These are phyloP conservation scores for Drosophila antonietae DNA, from an alignment of 2,888 invertebrate species.

Conservation along the genomic window DNA sequence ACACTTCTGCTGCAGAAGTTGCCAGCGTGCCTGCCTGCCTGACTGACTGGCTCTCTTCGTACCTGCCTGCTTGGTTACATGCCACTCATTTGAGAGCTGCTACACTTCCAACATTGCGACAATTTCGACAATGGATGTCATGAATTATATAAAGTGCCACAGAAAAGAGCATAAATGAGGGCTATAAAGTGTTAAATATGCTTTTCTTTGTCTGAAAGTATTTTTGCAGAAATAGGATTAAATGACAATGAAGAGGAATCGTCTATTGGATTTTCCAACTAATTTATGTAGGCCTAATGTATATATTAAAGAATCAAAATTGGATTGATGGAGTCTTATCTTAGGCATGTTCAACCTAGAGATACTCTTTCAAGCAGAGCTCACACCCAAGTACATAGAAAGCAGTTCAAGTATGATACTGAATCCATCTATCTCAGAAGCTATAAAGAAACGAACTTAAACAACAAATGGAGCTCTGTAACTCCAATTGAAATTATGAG, in stretches of 20 bases:
- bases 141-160: conserved; percentile 26
- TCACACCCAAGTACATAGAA: background rate
- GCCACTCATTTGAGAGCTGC: conserved; percentile 25
- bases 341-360: background rate
- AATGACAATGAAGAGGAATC: background rate
- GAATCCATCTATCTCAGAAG: background rate
- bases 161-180: background rate
- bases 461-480: background rate
- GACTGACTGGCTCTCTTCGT: conserved; percentile 8
- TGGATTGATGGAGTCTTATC: background rate
- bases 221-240: background rate
- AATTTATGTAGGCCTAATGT: background rate
- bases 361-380: background rate
- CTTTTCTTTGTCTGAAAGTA: too few relatives aligned
- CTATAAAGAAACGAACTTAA: background rate
- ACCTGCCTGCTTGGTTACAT: conserved; percentile 13
- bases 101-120: conserved; percentile 34
- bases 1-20: conserved; percentile 17
- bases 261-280: background rate
- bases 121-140: conserved; percentile 41
- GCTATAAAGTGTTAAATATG: background rate
- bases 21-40: conserved; percentile 9
- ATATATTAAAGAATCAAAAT: background rate
- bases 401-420: background rate
- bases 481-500: conserved; percentile 1